Percentiles rank a stretch among this genome's conserved stretches.
Conservation (phyloP, 2,797 vertebrate genomes). For the Diplodus sargus region DNA sequence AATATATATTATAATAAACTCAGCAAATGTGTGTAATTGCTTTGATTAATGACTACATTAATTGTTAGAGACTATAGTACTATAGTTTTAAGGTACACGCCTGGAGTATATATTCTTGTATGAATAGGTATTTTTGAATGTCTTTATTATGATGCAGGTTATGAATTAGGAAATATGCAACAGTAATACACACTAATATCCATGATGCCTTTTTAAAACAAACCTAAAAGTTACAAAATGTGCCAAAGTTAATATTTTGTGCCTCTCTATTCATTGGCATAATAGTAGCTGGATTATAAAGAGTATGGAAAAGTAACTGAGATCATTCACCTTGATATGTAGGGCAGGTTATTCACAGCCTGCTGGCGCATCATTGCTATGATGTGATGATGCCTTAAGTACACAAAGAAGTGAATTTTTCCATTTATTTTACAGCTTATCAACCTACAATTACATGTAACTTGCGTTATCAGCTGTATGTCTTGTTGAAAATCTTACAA, state of each 20-base stretch:
- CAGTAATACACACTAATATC: background rate
- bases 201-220: background rate
- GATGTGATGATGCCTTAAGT: constrained; percentile 1
- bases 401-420: background rate
- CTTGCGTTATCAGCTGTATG: background rate
- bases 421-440: background rate
- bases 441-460: too few relatives aligned
- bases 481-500: background rate
- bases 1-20: background rate
- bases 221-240: background rate
- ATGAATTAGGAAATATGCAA: background rate
- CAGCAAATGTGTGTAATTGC: background rate
- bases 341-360: background rate
- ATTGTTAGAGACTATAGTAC: too few relatives aligned
- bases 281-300: background rate
- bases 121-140: background rate
- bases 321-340: background rate
- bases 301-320: background rate
- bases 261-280: background rate
- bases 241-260: background rate
- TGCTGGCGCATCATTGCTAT: background rate
- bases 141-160: background rate
- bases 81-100: background rate
- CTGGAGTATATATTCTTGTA: background rate
- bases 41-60: too few relatives aligned